Evolutionary conservation across 1,140 invertebrate species (phyloP).

Genomic region (Gonioctena quinquepunctata): DNA sequence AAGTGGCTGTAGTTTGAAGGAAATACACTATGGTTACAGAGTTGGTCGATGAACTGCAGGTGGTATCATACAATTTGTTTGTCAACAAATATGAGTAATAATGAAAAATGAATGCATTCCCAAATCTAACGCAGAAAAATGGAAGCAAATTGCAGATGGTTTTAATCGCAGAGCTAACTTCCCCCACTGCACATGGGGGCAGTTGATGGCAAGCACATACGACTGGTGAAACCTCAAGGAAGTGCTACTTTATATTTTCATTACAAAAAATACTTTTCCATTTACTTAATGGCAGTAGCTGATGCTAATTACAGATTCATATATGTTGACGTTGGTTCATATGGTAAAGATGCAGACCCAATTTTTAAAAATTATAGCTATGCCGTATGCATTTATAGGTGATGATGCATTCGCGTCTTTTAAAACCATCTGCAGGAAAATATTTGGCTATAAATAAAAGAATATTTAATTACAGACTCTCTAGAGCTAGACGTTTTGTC

Average conservation of each 20-base stretch:
- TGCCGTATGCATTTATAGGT: conserved; percentile 42
- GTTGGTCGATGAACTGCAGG: conserved; percentile 2
- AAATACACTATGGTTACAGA: conserved; percentile 15
- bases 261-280: conserved; percentile 56
- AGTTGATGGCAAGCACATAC: conserved; percentile 55
- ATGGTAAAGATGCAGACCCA: conserved; percentile 52
- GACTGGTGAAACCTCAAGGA: conserved; percentile 41
- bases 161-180: conserved; percentile 26
- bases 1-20: not conserved
- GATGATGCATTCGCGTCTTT: conserved; percentile 53
- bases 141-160: not conserved
- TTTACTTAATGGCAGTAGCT: conserved; percentile 52
- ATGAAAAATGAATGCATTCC: not conserved
- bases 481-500: conserved; percentile 50
- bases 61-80: not conserved
- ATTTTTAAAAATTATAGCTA: conserved; percentile 47
- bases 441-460: conserved; percentile 41
- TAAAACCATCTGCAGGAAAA: conserved; percentile 53
- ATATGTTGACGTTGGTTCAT: conserved; percentile 51
- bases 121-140: conserved; percentile 2
- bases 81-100: conserved; percentile 4
- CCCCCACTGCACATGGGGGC: conserved; percentile 47
- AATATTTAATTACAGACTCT: conserved; percentile 58
- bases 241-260: conserved; percentile 54
- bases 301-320: conserved; percentile 54